Base-by-base conservation (phyloP, 2,113 vertebrate genomes). In the Sigmodon hispidus region DNA sequence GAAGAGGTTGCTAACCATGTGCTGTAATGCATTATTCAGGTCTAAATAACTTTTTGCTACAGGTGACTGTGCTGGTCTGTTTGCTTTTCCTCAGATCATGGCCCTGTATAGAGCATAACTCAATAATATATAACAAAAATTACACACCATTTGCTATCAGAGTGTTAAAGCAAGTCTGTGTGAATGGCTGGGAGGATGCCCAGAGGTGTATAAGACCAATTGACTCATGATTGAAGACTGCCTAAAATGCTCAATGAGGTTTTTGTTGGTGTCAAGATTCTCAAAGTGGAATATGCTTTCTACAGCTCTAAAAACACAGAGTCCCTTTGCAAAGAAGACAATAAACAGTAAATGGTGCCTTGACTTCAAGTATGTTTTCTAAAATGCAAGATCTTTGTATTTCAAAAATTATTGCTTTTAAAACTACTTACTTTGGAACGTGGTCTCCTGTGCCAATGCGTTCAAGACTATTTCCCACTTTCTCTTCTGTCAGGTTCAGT, bases 1-100 rank as follows among this genome's bases (percentile, higher is more conserved):
- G 0, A 84, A 80, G 80, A 96, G 93, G 43, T 96, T 97, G 88
- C 83, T 97, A 95, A 96, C 81, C 80, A 40, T 40, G 57, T 91
- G 97, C 91, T 97, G 86, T 94, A 95, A 97, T 96, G 89, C 3
- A 43, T 93, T 95, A 10, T 94, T 85, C 95, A 52, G 83, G 59
- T 79, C 73, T 31, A 96, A 73, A 80, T 79, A 73, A 26, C 63
- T 40, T 95, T 9, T 95, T 91, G 76, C 21, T 85, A 11, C 3
- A 70, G 61, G 16, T 81, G 89, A 4, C 36, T 31, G 19, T 43
- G 13, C 19, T 83, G 36, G 24, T 76, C 48, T 63, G 1, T 91
- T 94, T 0, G 83, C 90, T 93, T 96, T 89, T 65, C 17, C 76
- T 91, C 77, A 88, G 81, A 31, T 97, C 57, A 93, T 77, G 91